Percentiles rank a stretch among this genome's conserved stretches.
Evolutionary conservation across 2,113 vertebrate genomes (phyloP).

Genomic region (Tricholaema leucomelas): DNA sequence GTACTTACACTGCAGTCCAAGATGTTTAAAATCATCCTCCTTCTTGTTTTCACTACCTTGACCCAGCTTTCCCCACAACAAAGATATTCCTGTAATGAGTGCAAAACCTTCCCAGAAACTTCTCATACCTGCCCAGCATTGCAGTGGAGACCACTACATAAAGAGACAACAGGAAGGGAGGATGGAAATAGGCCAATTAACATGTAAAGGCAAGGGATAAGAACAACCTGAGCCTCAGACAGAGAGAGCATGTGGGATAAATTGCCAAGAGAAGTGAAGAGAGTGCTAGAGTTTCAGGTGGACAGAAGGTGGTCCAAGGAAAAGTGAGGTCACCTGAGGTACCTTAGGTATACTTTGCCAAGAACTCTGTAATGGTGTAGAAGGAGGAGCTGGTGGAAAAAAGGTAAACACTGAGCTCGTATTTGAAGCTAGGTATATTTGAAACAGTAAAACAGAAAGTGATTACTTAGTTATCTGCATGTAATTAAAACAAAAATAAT

Average conservation of each 20-base stretch:
- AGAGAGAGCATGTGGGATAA: accelerated
- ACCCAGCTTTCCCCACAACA: neutral
- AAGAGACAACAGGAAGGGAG: neutral
- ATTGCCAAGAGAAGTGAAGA: neutral
- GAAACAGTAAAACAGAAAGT: neutral
- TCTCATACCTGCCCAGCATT: neutral
- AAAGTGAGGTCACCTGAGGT: neutral
- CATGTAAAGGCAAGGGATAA: neutral
- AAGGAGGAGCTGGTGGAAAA: neutral
- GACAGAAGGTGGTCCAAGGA: neutral
- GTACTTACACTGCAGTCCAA: neutral
- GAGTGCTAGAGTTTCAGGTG: neutral
- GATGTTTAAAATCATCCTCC: neutral
- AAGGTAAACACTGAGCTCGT: neutral
- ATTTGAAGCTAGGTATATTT: neutral
- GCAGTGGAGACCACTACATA: accelerated
- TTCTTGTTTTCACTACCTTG: neutral
- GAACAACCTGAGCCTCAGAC: neutral
- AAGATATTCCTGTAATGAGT: neutral
- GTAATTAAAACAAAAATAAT: neutral
- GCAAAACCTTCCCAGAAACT: neutral
- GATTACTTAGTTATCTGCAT: neutral
- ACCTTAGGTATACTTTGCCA: neutral
- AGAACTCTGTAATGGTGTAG: neutral
- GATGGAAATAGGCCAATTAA: neutral